These are phyloP conservation scores for Halictus quadricinctus DNA, from an alignment of 2,888 invertebrate species.

Conservation along the genomic window DNA sequence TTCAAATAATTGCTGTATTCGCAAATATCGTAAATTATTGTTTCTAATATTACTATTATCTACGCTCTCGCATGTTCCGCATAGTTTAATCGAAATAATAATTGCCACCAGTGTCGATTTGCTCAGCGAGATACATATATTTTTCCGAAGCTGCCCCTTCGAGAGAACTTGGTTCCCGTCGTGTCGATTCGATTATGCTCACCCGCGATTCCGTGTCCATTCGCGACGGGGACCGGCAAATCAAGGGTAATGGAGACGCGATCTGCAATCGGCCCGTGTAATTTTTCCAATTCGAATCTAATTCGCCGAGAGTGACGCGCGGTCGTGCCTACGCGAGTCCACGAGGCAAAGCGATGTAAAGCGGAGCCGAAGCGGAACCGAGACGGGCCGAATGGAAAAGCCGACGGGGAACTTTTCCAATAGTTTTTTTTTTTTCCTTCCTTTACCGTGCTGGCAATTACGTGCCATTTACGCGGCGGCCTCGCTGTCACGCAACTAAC, in stretches of 20 bases:
- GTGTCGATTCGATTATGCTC: conserved; percentile 41
- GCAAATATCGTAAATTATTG: background rate
- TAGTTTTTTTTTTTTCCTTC: conserved; percentile 34
- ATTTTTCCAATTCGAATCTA: conserved; percentile 64
- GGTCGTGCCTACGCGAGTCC: conserved; percentile 10
- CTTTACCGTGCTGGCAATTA: conserved; percentile 54
- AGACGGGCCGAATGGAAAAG: conserved; percentile 16
- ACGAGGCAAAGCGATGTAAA: background rate
- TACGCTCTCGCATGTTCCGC: background rate
- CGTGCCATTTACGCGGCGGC: conserved; percentile 57
- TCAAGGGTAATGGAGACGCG: conserved; percentile 46
- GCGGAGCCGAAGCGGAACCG: conserved; percentile 21
- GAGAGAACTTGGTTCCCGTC: conserved; percentile 3
- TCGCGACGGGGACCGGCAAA: background rate
- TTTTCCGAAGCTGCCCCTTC: background rate
- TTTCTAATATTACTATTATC: background rate
- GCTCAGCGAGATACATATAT: background rate
- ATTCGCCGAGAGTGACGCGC: conserved; percentile 35
- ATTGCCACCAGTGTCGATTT: background rate
- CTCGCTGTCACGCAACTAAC: conserved; percentile 31
- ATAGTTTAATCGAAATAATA: background rate
- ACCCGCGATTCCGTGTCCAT: conserved; percentile 25
- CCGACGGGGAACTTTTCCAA: conserved; percentile 33
- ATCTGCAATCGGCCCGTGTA: conserved; percentile 54
- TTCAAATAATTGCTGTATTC: background rate